Evolutionary conservation across 2,888 invertebrate genomes (phyloP).

Genomic region (Ectobius pallidus): DNA sequence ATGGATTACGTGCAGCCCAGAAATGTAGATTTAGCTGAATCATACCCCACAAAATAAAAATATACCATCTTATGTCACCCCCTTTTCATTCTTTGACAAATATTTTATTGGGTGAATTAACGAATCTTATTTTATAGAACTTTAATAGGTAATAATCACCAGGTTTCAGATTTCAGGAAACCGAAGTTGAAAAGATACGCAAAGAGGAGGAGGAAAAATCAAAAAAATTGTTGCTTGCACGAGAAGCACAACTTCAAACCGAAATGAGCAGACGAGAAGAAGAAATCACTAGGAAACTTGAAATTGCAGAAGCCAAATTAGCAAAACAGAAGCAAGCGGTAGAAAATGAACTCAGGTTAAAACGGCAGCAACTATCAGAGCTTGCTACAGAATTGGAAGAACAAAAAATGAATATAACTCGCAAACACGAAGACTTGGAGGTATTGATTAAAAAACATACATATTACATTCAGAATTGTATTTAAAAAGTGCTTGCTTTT

Average conservation of each 20-base stretch:
- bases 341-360: slow-evolving; percentile 18
- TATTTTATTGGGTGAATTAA: no score
- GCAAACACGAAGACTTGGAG: neutral
- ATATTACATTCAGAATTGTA: no score
- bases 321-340: slow-evolving; percentile 16
- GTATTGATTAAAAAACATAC: slow-evolving; percentile 12
- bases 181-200: slow-evolving; percentile 26
- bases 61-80: no score
- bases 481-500: no score
- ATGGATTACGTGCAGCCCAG: no score
- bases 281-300: neutral
- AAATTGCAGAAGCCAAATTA: slow-evolving; percentile 26
- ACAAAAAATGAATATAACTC: neutral
- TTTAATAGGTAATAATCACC: neutral
- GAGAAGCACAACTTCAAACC: slow-evolving; percentile 31
- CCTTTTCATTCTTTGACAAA: no score
- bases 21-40: no score
- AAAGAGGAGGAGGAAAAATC: slow-evolving; percentile 34
- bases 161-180: slow-evolving; percentile 23
- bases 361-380: neutral
- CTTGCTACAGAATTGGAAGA: slow-evolving; percentile 7
- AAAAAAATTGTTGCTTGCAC: slow-evolving; percentile 11
- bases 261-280: slow-evolving; percentile 13
- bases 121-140: no score
- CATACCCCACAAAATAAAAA: no score